A percentile compares a stretch with the other conserved stretches of the same genome.
phyloP scores from a whole-genome alignment of 2,113 vertebrate species.

The Sinocyclocheilus rhinocerous region DNA sequence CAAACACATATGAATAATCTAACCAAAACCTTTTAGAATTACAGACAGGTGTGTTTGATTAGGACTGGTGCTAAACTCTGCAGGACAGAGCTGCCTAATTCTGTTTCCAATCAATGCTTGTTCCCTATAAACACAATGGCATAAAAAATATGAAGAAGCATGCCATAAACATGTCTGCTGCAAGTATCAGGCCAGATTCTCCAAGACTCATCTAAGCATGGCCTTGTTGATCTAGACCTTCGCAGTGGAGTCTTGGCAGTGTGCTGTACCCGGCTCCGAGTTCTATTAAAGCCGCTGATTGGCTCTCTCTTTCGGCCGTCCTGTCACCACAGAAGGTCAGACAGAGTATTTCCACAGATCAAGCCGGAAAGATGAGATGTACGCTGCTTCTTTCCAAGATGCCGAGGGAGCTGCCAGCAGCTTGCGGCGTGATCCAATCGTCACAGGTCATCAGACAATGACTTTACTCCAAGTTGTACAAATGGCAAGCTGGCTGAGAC shows the following conservation, averaged over 20 bases:
- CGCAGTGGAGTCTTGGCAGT: neutral
- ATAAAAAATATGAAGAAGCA: too few species aligned
- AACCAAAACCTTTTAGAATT: too few species aligned
- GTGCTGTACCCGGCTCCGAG: neutral
- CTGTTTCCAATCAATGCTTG: too few species aligned
- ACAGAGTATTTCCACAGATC: conserved; percentile 1
- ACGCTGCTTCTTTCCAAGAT: conserved; percentile 3
- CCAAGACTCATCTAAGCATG: neutral
- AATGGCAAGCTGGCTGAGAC: conserved; percentile 25
- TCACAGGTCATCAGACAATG: conserved; percentile 46
- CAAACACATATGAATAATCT: too few species aligned
- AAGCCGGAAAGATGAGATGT: conserved; percentile 26
- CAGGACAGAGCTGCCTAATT: neutral
- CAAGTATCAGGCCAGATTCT: neutral
- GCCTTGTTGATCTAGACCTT: conserved; percentile 8
- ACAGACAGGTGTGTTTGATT: too few species aligned
- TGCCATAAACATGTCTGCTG: neutral
- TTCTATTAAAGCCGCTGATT: conserved; percentile 30
- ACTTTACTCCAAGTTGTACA: conserved; percentile 26
- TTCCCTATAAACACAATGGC: too few species aligned
- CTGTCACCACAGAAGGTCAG: conserved; percentile 24
- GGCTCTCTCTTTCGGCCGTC: neutral
- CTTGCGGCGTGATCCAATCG: conserved; percentile 29
- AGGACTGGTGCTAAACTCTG: neutral
- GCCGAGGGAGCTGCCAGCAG: neutral